These are phyloP conservation scores for Gnathochromis pfefferi DNA, from an alignment of 2,113 vertebrate species.

Conservation along the genomic window DNA sequence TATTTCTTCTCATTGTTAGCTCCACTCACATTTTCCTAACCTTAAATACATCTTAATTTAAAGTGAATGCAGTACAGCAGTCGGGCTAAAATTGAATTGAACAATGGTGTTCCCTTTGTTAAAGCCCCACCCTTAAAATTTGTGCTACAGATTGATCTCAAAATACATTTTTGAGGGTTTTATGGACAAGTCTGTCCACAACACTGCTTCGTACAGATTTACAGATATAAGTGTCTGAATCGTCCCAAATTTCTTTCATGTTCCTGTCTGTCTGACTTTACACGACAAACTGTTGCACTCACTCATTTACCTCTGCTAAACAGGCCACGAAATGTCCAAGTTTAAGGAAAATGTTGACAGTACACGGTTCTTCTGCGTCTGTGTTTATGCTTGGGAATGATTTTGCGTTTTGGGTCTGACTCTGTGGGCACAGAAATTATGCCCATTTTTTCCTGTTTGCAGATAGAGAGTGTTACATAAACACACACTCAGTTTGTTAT, in stretches of 20 bases:
- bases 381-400: not conserved
- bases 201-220: not conserved
- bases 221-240: not conserved
- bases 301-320: not conserved
- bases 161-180: not conserved
- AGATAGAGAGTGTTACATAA: not conserved
- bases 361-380: not conserved
- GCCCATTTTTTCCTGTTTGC: not conserved
- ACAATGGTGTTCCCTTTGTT: not conserved
- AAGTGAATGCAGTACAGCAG: not conserved
- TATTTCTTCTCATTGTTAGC: accelerated
- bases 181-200: not conserved
- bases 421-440: not conserved
- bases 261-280: not conserved
- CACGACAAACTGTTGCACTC: not conserved
- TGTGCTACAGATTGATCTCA: not conserved
- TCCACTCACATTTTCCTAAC: not conserved
- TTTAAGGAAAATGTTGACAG: not conserved
- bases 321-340: not conserved
- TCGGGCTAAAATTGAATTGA: not conserved
- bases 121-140: not conserved
- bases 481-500: not conserved
- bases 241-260: not conserved
- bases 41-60: not conserved
- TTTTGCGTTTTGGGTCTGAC: not conserved